Base-by-base conservation (phyloP, 1,140 invertebrate genomes). In the Phymorhynchus buccinoides region DNA sequence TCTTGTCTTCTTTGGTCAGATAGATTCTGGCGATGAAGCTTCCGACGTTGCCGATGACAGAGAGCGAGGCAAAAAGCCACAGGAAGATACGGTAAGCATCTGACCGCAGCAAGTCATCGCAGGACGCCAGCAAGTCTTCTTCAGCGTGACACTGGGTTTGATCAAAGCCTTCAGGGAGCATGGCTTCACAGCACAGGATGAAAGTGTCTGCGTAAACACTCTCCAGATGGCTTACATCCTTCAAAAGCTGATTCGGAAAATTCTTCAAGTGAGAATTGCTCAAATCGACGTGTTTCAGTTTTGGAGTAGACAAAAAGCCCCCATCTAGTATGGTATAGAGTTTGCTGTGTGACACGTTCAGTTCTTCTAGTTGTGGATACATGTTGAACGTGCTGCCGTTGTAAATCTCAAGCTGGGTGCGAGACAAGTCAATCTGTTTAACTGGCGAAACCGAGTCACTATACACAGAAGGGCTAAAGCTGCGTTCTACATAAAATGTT, bases 41-140 rank as follows among this genome's bases (percentile, higher is more conserved):
- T 3, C 86, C 81, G 42, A 52, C 56, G 84, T 90, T 90, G 18
- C 89, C 89, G 12, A 87, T 18, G n/a, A 90, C 30, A 4, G 88
- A 73, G 32, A 88, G 12, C 1, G 86, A 48, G 1, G 87, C 88
- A 71, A 89, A 84, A 42, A 89, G 30, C 89, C 88, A 90, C 12
- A 90, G 62, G n/a, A 83, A 82, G 1, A 85, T 85, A 18, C 86
- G 77, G 22, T 87, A 84, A 27, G 77, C 16, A 41, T 84, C 44
- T n/a, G 82, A 82, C 22, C 75, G 44, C 42, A 90, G 86, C 22
- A 90, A 71, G 48, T 90, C 85, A 16, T 83, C 79, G 80, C 89
- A 90, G 0, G 89, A 90, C 1, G 89, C 87, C 32, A 90, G 75
- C 41, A 85, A 78, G 68, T 86, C 79, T 14, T 66, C 48, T 12